Base-by-base conservation (phyloP, 2,888 invertebrate genomes). In the Cyclophora punctaria region DNA sequence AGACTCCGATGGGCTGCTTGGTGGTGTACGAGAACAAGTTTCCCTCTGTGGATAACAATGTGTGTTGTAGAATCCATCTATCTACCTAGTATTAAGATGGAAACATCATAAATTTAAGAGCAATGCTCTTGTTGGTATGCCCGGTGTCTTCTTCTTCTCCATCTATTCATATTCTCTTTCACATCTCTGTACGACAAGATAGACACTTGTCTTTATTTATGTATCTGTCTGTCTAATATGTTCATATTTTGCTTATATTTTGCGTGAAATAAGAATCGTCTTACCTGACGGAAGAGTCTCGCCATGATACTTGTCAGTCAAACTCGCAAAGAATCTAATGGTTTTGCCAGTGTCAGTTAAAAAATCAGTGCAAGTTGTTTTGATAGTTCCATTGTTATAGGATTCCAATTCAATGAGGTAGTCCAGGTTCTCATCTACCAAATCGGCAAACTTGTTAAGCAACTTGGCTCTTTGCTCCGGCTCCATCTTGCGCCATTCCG, bases 371-470 rank as follows among this genome's bases (percentile, higher is more conserved):
- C 20, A 20, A 20, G 20, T 2, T 20, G 20, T 20, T 20, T 20
- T 20, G 20, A 20, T 20, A 20, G 20, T 37, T 34, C 98, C 98
- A 80, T 97, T 97, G 76, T 99, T 96, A 55, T 96, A 78, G 0
- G 97, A 95, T 85, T 97, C 98, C 67, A 97, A 83, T 64, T 95
- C 94, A 44, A 94, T 93, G 45, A 97, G 70, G 63, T 96, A 95
- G 3, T 85, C 83, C 2, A 87, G 78, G 75, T 97, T 94, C 44
- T 94, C 87, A 70, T 95, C 93, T 5, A 97, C 86, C 0, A 96
- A 87, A 20, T 95, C 94, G 0, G 96, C 95, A 52, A 97, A 84
- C 58, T 90, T 91, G 74, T 92, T 82, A 3, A 98, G 74, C 1
- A 97, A 80, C 37, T 82, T 71, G 0, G 96, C 96, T 48, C 97